Conservation (phyloP, 2,888 invertebrate genomes). For the Oscheius sp. region DNA sequence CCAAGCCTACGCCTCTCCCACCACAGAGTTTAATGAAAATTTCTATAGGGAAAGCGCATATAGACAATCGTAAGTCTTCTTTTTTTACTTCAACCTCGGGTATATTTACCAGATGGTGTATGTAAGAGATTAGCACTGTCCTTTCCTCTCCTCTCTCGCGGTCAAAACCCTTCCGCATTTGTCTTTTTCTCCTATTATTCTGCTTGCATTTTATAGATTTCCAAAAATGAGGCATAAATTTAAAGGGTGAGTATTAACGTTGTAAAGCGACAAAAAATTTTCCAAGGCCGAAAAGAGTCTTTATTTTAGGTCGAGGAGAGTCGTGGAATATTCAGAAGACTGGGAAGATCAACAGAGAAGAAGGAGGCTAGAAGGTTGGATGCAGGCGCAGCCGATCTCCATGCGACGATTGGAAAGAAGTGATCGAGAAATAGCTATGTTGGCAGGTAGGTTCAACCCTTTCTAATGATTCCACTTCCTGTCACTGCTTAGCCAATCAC, state of each 20-base stretch:
- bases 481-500: background rate
- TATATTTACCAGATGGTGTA: background rate
- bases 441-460: constrained; percentile 27
- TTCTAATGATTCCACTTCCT: background rate
- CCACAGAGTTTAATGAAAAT: background rate
- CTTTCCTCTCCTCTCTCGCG: background rate
- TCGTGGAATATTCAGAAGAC: constrained; percentile 28
- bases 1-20: background rate
- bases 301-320: background rate
- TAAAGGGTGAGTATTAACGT: background rate
- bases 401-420: constrained; percentile 44
- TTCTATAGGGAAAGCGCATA: constrained; percentile 17
- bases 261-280: background rate
- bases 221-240: background rate
- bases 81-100: background rate
- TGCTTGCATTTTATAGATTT: background rate
- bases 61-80: constrained; percentile 13
- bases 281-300: background rate
- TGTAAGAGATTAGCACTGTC: constrained; percentile 19
- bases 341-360: constrained; percentile 40
- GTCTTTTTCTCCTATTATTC: background rate
- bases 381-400: constrained; percentile 44
- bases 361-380: constrained; percentile 53
- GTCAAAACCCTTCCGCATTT: constrained; percentile 1
- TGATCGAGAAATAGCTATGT: constrained; percentile 37